Evolutionary conservation across 2,797 vertebrate genomes (phyloP), one percentile per base, ranked within the genome.

Genomic region (Ibycter americanus): DNA sequence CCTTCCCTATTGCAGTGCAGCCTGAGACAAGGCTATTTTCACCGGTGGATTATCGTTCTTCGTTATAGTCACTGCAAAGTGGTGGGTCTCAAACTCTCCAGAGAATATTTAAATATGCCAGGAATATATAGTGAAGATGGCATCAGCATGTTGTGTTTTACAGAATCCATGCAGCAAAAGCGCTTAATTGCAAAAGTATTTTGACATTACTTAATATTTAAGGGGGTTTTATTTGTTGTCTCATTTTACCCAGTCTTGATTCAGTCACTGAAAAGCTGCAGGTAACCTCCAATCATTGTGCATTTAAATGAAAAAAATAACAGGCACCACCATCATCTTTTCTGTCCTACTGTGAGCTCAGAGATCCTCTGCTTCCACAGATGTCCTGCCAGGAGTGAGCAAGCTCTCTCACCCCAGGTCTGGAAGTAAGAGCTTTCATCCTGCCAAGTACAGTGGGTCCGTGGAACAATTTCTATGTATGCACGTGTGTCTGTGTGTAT

Each of bases 401-500:
- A 0, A 94, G 19, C 3, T 49, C 46, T 52, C 49, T 78, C 21
- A 82, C 46, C 4, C 21, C 65, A 29, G n/a, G 19, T 26, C 54
- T 81, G n/a, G 44, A 85, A 90, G 21, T 15, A 44, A n/a, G 38
- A 65, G 11, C 9, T 90, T 74, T 81, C 5, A 7, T 77, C 86
- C 61, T 81, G 59, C 44, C 6, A 27, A 5, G 6, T 56, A 22
- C 4, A 4, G 25, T 34, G 10, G 11, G 8, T 38, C 44, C 54
- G 9, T 31, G 21, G 34, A 82, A 72, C 8, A 19, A 19, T 68
- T 68, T 58, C 32, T 40, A 7, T 23, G 13, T 18, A 25, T 18
- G 15, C 15, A 20, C 0, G 8, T 36, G 18, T 3, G 1, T 36
- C 36, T 52, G 2, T 76, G 12, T 36, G 1, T 26, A 19, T 12